A percentile compares a stretch with the other conserved stretches of the same genome.
These are phyloP conservation scores for Pararge aegeria DNA, from an alignment of 1,140 invertebrate species.

Conservation along the genomic window DNA sequence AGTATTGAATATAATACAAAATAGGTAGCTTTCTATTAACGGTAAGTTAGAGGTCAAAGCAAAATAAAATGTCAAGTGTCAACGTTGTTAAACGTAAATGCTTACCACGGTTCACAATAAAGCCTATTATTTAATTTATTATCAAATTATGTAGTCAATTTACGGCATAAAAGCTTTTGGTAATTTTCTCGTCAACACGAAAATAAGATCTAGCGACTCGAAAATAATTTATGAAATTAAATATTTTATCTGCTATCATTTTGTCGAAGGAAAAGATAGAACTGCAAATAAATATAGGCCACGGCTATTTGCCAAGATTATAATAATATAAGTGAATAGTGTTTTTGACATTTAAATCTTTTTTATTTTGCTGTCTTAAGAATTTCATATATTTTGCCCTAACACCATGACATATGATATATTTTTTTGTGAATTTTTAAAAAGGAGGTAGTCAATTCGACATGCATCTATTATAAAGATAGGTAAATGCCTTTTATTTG, in stretches of 20 bases:
- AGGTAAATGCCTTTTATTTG: too few relatives aligned
- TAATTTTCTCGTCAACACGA: not conserved
- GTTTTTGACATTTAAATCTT: too few relatives aligned
- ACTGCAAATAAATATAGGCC: conserved; percentile 20
- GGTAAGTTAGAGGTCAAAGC: conserved; percentile 4
- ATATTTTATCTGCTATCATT: conserved; percentile 13
- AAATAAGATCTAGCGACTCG: conserved; percentile 5
- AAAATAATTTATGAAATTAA: conserved; percentile 1
- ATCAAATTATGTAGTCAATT: not conserved
- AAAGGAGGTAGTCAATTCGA: too few relatives aligned
- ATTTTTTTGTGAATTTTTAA: too few relatives aligned
- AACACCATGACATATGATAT: too few relatives aligned
- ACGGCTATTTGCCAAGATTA: conserved; percentile 22
- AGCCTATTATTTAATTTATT: not conserved
- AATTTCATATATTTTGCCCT: too few relatives aligned
- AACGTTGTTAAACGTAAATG: not conserved
- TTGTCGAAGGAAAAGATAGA: conserved; percentile 12
- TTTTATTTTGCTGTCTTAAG: not conserved
- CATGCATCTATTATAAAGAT: too few relatives aligned
- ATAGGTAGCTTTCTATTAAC: not conserved
- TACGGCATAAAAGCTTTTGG: not conserved
- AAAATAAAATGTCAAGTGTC: conserved; percentile 1
- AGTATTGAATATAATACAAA: too few relatives aligned
- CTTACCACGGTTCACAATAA: not conserved
- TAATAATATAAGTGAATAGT: not conserved